These are phyloP conservation scores for Caerostris extrusa DNA, from an alignment of 1,140 invertebrate genomes.

Conservation along the genomic window DNA sequence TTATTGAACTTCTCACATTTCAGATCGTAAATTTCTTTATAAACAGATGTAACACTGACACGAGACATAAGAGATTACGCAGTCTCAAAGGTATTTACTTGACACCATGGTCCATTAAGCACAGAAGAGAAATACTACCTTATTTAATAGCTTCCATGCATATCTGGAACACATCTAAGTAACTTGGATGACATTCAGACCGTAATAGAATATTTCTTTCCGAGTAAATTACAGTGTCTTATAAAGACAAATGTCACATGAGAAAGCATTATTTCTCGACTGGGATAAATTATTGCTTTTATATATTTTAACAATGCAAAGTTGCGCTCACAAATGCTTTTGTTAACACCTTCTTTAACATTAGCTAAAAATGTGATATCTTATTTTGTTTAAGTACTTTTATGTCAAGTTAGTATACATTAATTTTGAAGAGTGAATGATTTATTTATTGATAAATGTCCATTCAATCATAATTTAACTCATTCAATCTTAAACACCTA, in stretches of 20 bases:
- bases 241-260: background rate
- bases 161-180: background rate
- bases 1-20: background rate
- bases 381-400: too few species aligned
- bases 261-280: background rate
- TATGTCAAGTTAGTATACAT: too few species aligned
- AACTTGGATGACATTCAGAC: background rate
- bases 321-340: too few species aligned
- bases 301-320: too few species aligned
- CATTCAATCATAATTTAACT: too few species aligned
- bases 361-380: too few species aligned
- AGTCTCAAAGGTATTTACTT: background rate
- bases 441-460: too few species aligned
- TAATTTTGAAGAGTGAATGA: too few species aligned
- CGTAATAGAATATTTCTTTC: background rate
- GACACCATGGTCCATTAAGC: conserved; percentile 39
- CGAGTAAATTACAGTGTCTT: background rate
- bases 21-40: conserved; percentile 28
- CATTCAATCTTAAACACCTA: too few species aligned
- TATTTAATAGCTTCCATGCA: conserved; percentile 13
- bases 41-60: background rate
- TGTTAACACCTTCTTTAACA: too few species aligned
- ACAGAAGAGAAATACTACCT: background rate
- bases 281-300: too few species aligned
- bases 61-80: background rate